A percentile compares a stretch with the other conserved stretches of the same genome.
Evolutionary conservation across 2,888 invertebrate species (phyloP).

Genomic region (Xylota sylvarum): DNA sequence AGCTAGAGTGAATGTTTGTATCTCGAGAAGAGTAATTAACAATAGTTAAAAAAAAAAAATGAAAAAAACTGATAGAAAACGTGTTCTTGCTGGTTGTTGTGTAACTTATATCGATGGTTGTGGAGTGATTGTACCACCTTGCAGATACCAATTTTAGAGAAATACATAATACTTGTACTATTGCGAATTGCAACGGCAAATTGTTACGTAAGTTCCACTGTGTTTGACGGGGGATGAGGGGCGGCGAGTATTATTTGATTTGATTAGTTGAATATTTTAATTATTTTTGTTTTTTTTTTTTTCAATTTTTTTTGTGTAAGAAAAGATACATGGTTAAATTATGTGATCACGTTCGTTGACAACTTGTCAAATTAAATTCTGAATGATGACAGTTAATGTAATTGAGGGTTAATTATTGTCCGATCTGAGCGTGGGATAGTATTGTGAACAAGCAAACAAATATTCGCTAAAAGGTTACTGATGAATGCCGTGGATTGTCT

Average conservation of each 20-base stretch:
- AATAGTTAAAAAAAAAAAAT: constrained; percentile 60
- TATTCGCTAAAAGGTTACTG: too few relatives aligned
- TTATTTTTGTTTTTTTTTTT: constrained; percentile 30
- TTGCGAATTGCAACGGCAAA: constrained; percentile 49
- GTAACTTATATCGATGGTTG: constrained; percentile 69
- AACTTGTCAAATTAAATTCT: constrained; percentile 47
- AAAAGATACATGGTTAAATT: constrained; percentile 43
- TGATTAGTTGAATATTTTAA: constrained; percentile 68
- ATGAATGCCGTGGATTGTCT: too few relatives aligned
- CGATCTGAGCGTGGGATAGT: constrained; percentile 24
- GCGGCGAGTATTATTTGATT: constrained; percentile 46
- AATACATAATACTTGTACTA: constrained; percentile 45
- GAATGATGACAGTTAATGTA: constrained; percentile 33
- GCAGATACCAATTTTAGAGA: constrained; percentile 73
- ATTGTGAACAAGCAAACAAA: background rate
- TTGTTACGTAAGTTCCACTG: constrained; percentile 57
- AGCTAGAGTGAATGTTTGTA: constrained; percentile 55
- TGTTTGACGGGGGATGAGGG: constrained; percentile 9
- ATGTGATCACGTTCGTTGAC: constrained; percentile 48
- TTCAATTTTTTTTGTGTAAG: constrained; percentile 17
- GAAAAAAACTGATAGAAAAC: constrained; percentile 55
- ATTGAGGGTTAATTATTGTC: constrained; percentile 24
- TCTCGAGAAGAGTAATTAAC: constrained; percentile 71
- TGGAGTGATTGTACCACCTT: constrained; percentile 75
- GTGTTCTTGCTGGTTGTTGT: constrained; percentile 70